Base-by-base conservation (phyloP, 2,888 invertebrate species). In the Synergus itoensis region DNA sequence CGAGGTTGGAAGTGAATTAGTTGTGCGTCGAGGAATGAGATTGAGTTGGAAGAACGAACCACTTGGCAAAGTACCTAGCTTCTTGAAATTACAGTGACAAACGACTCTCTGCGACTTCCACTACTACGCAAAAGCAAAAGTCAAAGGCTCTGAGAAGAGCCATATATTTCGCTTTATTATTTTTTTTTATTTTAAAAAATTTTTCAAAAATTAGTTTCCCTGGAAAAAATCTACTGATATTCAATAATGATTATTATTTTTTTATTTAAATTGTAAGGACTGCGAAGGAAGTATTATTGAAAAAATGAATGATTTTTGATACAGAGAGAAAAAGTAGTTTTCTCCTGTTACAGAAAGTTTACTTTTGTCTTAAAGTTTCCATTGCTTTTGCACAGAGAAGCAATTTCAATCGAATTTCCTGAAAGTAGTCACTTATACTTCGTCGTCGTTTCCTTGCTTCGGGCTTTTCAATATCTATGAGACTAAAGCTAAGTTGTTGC, bases 351-450 rank as follows among this genome's bases (percentile, higher is more conserved):
- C 14, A 12, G 45, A 9, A 16, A 69, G 67, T 69, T 28, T 21
- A 21, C 21, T 69, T 69, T 69, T 45, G 48, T 69, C 21, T 69
- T 1, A 69, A 69, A 48, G 45, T 69, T 69, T 48, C 67, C 16
- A n/a, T 67, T 41, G 12, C 21, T 45, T 18, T 69, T 21, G 67
- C 43, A 45, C 18, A 12, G 48, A 69, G 45, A 69, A 16, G 45
- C 45, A 45, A 69, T 69, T 69, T 69, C 45, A 69, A 69, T 69
- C 67, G 67, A 69, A 69, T 69, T 69, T 69, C 67, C 67, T 21
- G 67, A 69, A 48, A 69, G 57, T 57, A 69, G 67, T 69, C 67
- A 69, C 45, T 45, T 69, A 43, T 69, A 69, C 67, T 69, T 48
- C 4, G 67, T 69, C 45, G 43, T 43, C 18, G 45, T 69, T 69